Conservation (phyloP, 2,113 vertebrate genomes). For the Trematocara nigrifrons region DNA sequence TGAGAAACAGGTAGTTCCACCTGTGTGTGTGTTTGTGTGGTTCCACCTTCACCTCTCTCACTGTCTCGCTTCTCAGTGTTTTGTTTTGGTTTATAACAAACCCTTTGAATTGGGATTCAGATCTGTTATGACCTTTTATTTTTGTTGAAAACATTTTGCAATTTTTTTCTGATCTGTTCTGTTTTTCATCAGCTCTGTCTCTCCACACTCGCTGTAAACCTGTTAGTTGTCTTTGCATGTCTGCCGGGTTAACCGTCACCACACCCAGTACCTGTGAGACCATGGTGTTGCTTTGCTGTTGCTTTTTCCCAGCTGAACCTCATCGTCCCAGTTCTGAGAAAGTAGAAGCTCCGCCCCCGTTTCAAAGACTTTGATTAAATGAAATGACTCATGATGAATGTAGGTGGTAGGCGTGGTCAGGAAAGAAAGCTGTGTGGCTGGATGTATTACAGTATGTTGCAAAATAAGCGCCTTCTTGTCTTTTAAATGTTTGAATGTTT, state of each 20-base stretch:
- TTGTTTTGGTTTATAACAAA: background rate
- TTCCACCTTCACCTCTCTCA: background rate
- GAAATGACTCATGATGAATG: background rate
- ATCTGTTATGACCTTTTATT: background rate
- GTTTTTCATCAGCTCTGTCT: background rate
- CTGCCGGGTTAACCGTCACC: background rate
- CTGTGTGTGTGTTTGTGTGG: background rate
- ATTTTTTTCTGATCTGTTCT: fast-evolving
- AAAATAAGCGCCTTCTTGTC: fast-evolving
- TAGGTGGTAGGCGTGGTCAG: background rate
- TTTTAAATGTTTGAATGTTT: background rate
- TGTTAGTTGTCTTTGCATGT: background rate
- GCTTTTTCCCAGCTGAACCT: no score
- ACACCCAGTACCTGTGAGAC: background rate
- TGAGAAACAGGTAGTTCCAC: background rate
- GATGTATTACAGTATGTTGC: background rate
- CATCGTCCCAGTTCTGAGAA: background rate
- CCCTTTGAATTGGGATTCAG: background rate
- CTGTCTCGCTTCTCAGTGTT: background rate
- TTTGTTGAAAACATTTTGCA: background rate
- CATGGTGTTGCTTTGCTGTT: background rate
- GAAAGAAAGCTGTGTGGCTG: fast-evolving
- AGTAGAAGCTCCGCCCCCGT: background rate
- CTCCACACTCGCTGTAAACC: background rate
- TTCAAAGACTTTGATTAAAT: background rate